phyloP scores from a whole-genome alignment of 2,113 vertebrate genomes.

The Microtus oregoni region DNA sequence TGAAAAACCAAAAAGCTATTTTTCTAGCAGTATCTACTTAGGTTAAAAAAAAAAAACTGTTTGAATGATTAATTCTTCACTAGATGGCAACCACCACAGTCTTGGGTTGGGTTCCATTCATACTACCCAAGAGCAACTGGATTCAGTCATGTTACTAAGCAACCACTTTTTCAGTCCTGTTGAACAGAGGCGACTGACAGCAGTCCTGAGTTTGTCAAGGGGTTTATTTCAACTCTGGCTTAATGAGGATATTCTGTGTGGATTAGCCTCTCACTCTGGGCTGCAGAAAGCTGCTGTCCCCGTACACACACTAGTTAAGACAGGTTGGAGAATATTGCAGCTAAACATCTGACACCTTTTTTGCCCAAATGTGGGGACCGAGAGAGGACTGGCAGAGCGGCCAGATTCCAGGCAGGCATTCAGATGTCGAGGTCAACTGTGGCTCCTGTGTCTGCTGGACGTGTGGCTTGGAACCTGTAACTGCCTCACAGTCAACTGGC shows the following conservation, averaged over 20 bases:
- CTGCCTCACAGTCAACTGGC: background rate
- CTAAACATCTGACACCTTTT: background rate
- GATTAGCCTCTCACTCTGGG: background rate
- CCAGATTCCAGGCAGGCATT: background rate
- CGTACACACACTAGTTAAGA: too few relatives aligned
- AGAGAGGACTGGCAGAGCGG: background rate
- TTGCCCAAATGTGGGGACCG: too few relatives aligned
- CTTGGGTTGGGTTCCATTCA: background rate
- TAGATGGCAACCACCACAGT: conserved; percentile 26
- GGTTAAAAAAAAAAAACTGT: background rate
- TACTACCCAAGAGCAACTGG: background rate
- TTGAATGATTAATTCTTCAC: background rate
- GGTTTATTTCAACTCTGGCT: background rate
- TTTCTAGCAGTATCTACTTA: background rate
- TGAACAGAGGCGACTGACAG: background rate
- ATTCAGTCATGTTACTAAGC: background rate
- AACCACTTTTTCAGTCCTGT: background rate
- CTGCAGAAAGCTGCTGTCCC: background rate
- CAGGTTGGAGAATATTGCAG: background rate
- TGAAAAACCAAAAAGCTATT: background rate
- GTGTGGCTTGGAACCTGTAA: background rate
- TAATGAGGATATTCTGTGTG: background rate
- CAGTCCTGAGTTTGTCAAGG: background rate
- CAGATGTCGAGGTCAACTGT: background rate
- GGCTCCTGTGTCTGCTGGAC: background rate